Base-by-base conservation (phyloP, 1,140 invertebrate genomes). In the Conus ventricosus region DNA sequence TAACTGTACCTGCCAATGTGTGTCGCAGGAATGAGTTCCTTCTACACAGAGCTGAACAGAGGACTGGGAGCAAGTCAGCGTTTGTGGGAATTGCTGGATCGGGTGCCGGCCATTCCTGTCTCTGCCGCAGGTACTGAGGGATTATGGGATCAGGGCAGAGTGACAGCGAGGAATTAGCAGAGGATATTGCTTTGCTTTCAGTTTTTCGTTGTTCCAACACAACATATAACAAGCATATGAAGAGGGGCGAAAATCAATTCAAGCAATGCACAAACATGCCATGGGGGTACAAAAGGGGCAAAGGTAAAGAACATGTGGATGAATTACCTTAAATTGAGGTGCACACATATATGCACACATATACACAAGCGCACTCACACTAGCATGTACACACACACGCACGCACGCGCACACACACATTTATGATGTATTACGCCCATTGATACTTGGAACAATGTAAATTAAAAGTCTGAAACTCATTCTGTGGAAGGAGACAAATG, bases 1-100 rank as follows among this genome's bases (percentile, higher is more conserved):
- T 39, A 39, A 39, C 39, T 3, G 39, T 39, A 39, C 39, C 39
- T 39, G 39, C 39, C 39, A 39, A 39, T 60, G 57, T 15, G 8
- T 60, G 85, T 39, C 89, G 1, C 88, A 95, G 98, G 98, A 0
- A 93, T 99, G 39, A 97, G 97, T 53, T 97, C 97, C 90, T 99
- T 99, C 94, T 99, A 99, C 93, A 97, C 98, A 0, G 98, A 99
- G 94, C 94, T 99, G 89, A 99, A 99, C 95, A 97, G 97, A 95
- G 98, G 98, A 0, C 95, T 99, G 4, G 99, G 98, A 0, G 98
- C 99, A 1, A 98, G 97, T 51, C 96, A 97, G 4, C 96, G 98
- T 84, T 95, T 99, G 17, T 99, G 98, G 97, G 97, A 99, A 94
- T 96, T 99, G 55, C 97, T 98, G 71, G 98, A 99, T 94, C 96